Evolutionary conservation across 2,888 invertebrate species (phyloP).

Genomic region (Cephalotes varians): DNA sequence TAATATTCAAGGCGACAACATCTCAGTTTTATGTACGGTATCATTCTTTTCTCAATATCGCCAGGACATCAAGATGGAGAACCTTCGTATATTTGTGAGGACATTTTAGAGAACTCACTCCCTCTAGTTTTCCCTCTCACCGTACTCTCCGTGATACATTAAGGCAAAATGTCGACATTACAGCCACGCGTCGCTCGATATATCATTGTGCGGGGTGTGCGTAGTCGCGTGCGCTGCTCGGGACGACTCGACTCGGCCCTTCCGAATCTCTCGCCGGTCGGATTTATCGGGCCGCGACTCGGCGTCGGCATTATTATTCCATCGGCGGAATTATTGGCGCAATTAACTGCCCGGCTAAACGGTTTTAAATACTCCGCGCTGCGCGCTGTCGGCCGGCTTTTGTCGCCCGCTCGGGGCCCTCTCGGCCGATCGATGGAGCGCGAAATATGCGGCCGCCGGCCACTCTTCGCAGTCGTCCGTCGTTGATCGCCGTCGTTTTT

Average conservation of each 20-base stretch:
- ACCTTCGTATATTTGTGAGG: constrained; percentile 38
- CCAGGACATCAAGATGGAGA: constrained; percentile 1
- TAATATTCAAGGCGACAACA: background rate
- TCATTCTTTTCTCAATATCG: constrained; percentile 46
- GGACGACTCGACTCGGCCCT: background rate
- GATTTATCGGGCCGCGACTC: constrained; percentile 54
- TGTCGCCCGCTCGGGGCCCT: constrained; percentile 34
- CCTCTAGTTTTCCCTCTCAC: background rate
- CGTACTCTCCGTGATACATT: constrained; percentile 34
- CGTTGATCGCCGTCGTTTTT: constrained; percentile 54
- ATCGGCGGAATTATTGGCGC: constrained; percentile 69
- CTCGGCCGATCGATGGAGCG: constrained; percentile 55
- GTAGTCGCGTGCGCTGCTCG: constrained; percentile 5
- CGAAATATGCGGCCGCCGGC: constrained; percentile 39
- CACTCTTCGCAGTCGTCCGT: constrained; percentile 16
- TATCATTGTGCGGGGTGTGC: constrained; percentile 36
- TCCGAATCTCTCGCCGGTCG: constrained; percentile 21
- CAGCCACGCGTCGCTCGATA: constrained; percentile 50
- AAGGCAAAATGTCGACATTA: constrained; percentile 53
- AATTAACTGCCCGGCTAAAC: constrained; percentile 66
- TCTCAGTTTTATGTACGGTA: constrained; percentile 4
- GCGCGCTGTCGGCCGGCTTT: constrained; percentile 55
- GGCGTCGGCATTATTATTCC: constrained; percentile 62
- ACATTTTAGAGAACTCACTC: constrained; percentile 21
- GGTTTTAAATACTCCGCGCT: constrained; percentile 64